Base-by-base conservation (phyloP, 2,888 invertebrate species). In the Diarsia brunnea region DNA sequence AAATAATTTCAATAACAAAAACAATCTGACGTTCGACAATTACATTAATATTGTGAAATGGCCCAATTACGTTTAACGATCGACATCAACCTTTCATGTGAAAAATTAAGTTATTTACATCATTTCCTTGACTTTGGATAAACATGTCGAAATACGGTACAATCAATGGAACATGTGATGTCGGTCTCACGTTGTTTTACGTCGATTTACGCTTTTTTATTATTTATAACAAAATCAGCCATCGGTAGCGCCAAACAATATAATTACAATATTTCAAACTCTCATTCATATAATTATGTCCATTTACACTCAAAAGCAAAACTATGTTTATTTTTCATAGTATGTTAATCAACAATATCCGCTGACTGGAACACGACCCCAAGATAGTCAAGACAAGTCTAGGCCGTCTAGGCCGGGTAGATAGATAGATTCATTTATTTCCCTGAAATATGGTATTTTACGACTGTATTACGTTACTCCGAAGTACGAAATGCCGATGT, bases 171-270 rank as follows among this genome's bases (percentile, higher is more conserved):
- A 65, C 87, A 85, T 75, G 53, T 88, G 87, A 61, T 78, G 19
- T 61, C 12, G 79, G 83, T 89, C 88, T 61, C 89, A 89, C 83
- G 83, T 31, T 78, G 60, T 67, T 27, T 65, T 55, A 87, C 65
- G 65, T 69, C 27, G 63, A 51, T 64, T 8, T 61, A 58, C 38
- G 66, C 21, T 81, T 31, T 49, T 31, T 19, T 19, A 24, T 55
- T 55, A 14, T 55, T 55, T 55, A 38, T 5, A 38, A 38, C 38
- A 38, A 38, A 38, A 38, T 38, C 38, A 8, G 38, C 7, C 38
- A 8, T 7, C 7, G 38, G 38, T 38, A 38, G 11, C 1, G 19
- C 60, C 10, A 19, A 19, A 58, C 4, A 27, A 27, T 27, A 1
- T 10, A 27, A 58, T 27, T 19, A 27, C 27, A 19, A 19, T 10